Base-by-base conservation (phyloP, 2,888 invertebrate genomes). In the Pharmacophagus antenor region DNA sequence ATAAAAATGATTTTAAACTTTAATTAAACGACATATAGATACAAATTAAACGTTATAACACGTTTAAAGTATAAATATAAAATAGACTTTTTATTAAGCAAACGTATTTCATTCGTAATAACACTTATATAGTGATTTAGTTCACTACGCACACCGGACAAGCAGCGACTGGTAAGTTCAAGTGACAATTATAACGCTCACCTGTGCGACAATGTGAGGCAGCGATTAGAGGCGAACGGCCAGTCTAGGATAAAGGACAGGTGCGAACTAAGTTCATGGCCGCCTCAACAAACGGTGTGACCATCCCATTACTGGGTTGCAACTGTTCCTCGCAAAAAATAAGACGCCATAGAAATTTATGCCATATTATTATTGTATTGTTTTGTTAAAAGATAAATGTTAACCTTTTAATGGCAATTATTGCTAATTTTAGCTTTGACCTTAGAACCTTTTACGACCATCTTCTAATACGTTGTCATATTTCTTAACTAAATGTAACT, bases 221-320 rank as follows among this genome's bases (percentile, higher is more conserved):
- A 50, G 44, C 51, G 57, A 51, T 51, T 51, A 57, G 20, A 27
- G 7, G 44, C 44, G 51, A 44, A 7, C n/a, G 17, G n/a, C 5
- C 42, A 17, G 42, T 8, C 17, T 46, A 46, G 44, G 46, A 51
- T 17, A 44, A 20, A 21, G 23, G 44, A 46, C 57, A 57, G 57
- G 57, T 57, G 57, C 22, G 27, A 50, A 44, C 57, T 50, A 20
- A 27, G 50, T 57, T 51, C 57, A 51, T n/a, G 57, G 51, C 44
- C 50, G n/a, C 2, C 8, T 18, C n/a, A 27, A 31, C 46, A 17
- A 31, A 21, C 17, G 51, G 1, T 10, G 20, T 49, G 21, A 12
- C 41, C 21, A 42, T 44, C 44, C 44, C 27, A 44, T 42, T 55
- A 48, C 47, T 27, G 23, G 23, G 5, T n/a, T 47, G 21, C 47